Base-by-base conservation (phyloP, 2,113 vertebrate species). In the Carassius gibelio region DNA sequence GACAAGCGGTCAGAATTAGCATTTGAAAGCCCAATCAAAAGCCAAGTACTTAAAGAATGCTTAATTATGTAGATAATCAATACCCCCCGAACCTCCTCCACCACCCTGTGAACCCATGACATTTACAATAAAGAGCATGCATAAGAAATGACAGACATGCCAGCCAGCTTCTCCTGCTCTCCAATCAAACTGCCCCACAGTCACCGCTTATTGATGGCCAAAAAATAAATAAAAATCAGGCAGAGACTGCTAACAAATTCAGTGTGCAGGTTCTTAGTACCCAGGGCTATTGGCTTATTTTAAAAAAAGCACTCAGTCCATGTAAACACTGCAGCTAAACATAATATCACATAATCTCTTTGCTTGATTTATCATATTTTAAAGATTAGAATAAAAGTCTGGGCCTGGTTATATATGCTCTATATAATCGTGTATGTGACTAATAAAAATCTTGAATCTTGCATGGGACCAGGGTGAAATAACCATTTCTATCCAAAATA, bases 1-100 rank as follows among this genome's bases (percentile, higher is more conserved):
- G 77, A 88, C 82, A 75, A 81, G 57, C 52, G 64, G 66, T 68
- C 48, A 11, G 42, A 78, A 88, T 91, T 91, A 88, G 86, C 90
- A 90, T 89, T 82, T 89, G 88, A 91, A 91, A 89, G 88, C 75
- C 84, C 85, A 90, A 91, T 90, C 87, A 90, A 88, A 87, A 84
- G 26, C 81, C 15, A 57, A 85, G 87, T 66, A 82, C 86, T 88
- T 85, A 87, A 90, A 85, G 83, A 82, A 86, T 85, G 84, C 52
- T 84, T 85, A 88, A 88, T 91, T 89, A 86, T 66, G 85, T 81
- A 85, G 84, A 86, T 85, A 89, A 89, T 89, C 87, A 89, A 88
- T 87, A 84, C 45, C 69, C 34, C 48, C 76, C 9, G 45, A 81
- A 30, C 81, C 34, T 17, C 55, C 26, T 26, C 61, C 26, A 6